These are phyloP conservation scores for Eublepharis macularius DNA, from an alignment of 2,113 vertebrate genomes.

Conservation along the genomic window DNA sequence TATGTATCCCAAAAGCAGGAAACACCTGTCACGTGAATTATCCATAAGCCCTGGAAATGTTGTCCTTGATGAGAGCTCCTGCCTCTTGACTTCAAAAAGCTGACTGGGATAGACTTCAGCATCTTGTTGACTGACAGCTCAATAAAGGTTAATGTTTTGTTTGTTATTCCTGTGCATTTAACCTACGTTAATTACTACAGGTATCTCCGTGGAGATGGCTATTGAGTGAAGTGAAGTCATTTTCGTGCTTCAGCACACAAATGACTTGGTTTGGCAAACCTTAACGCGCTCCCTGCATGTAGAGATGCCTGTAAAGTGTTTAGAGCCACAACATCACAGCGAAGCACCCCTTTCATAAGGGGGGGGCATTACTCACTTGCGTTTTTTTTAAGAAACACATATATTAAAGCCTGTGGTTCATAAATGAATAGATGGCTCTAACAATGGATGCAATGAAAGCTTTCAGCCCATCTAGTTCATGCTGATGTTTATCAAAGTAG, in stretches of 20 bases:
- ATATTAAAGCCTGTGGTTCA: conserved; percentile 11
- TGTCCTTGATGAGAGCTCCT: not conserved
- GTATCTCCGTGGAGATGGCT: not conserved
- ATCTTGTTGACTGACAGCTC: not conserved
- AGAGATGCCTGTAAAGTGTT: not conserved
- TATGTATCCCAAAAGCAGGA: not conserved
- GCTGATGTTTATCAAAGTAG: not conserved
- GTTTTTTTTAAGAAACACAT: not conserved
- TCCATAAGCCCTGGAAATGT: not conserved
- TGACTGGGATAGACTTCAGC: not conserved
- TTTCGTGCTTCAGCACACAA: not conserved
- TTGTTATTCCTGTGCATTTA: conserved; percentile 3
- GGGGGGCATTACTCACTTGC: not conserved
- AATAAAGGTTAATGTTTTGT: conserved; percentile 16
- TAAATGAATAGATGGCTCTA: conserved; percentile 22
- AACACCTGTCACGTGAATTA: not conserved
- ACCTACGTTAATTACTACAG: conserved; percentile 5
- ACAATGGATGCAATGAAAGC: conserved; percentile 24
- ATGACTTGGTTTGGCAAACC: conserved; percentile 3
- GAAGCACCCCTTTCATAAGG: not conserved
- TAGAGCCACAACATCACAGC: not conserved
- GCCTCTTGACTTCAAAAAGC: not conserved
- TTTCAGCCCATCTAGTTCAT: conserved; percentile 20
- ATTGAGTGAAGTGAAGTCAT: conserved; percentile 2
- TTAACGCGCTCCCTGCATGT: not conserved